Base-by-base conservation (phyloP, 2,113 vertebrate species). In the Cichladusa arquata region DNA sequence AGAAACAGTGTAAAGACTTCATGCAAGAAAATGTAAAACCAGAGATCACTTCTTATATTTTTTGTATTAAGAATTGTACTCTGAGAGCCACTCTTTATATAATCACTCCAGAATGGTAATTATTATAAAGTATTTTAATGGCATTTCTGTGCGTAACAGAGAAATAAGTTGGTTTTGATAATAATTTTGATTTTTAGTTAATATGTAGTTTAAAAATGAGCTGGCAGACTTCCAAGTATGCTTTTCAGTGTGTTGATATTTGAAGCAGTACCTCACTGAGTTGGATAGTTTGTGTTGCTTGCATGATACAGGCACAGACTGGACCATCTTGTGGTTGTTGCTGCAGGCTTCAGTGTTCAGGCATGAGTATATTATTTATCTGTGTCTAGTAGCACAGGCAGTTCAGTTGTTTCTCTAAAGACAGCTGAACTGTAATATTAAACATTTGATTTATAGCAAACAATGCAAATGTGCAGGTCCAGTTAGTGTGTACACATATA, bases 391-490 rank as follows among this genome's bases (percentile, higher is more conserved):
- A 96, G 81, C 78, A 77, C 71, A 95, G 74, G 50, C 85, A 90
- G 60, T 86, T 97, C 61, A 93, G 77, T 87, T 97, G 33, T 76
- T 92, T 96, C 92, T 91, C 86, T 95, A 85, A 97, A 97, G 92
- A 80, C 85, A 96, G 88, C 77, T 96, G 94, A 96, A 95, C 97
- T 96, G 70, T 72, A 97, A 92, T 89, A 88, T 44, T 33, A 77
- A 94, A 73, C 22, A 6, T 95, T 95, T 96, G 93, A 95, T 95
- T 97, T 96, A 83, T 91, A 96, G 80, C 56, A 85, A 88, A 83
- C 92, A 91, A 53, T 86, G 91, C 66, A 84, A 58, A 81, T 83
- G 45, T 93, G 78, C 78, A 92, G 88, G 88, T 86, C 93, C 79
- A 58, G 85, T 95, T 97, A 96, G 92, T 79, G 90, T 96, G 61